phyloP scores from a whole-genome alignment of 2,113 vertebrate species.

The Herpailurus yagouaroundi region DNA sequence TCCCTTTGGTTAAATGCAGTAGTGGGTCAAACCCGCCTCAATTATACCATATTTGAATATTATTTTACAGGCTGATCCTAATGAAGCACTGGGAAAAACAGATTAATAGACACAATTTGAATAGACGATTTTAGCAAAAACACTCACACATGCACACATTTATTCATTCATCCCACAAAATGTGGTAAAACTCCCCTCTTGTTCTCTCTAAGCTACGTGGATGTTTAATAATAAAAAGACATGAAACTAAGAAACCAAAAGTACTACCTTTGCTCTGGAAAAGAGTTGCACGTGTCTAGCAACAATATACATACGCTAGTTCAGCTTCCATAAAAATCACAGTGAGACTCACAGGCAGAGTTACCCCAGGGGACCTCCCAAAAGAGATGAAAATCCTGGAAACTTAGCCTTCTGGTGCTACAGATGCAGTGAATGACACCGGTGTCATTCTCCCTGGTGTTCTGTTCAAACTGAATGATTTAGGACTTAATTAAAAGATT shows the following conservation, averaged over 20 bases:
- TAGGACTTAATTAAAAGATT: neutral
- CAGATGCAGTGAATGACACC: neutral
- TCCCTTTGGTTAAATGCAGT: neutral
- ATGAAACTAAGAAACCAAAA: neutral
- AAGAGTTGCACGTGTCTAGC: neutral
- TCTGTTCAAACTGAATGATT: neutral
- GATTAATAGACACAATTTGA: neutral
- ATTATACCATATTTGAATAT: constrained; percentile 7
- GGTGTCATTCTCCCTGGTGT: neutral
- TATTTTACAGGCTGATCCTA: neutral
- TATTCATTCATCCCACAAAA: neutral
- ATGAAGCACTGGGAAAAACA: neutral
- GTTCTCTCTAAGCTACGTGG: neutral
- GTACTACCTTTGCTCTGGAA: neutral
- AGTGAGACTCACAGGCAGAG: neutral
- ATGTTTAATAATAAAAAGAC: neutral
- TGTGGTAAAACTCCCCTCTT: neutral
- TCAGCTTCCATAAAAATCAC: neutral
- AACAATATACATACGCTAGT: neutral
- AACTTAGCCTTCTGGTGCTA: neutral
- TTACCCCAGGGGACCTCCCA: neutral
- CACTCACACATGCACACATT: neutral
- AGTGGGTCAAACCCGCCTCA: neutral
- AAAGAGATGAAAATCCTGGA: neutral
- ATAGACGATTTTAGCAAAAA: neutral